These are phyloP conservation scores for Brachycybe producta DNA, from an alignment of 2,888 invertebrate genomes.

Conservation along the genomic window DNA sequence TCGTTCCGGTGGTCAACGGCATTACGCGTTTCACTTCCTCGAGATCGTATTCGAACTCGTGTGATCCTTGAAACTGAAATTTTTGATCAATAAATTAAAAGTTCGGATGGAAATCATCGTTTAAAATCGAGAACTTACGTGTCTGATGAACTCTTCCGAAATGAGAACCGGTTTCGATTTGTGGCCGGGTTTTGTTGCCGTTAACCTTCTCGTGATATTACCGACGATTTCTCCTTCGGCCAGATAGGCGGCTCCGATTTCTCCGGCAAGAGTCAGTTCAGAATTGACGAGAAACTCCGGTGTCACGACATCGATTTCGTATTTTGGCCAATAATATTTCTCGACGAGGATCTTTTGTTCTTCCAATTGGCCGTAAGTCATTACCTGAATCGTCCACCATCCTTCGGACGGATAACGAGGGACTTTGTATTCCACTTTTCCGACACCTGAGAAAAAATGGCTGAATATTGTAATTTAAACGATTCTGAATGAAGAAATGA, in stretches of 20 bases:
- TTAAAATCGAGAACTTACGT: constrained; percentile 1
- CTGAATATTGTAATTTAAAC: not conserved
- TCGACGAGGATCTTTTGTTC: constrained; percentile 29
- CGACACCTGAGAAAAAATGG: constrained; percentile 30
- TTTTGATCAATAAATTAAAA: constrained; percentile 14
- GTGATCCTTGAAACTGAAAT: constrained; percentile 22
- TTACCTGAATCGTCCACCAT: constrained; percentile 33
- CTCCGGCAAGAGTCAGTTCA: constrained; percentile 29
- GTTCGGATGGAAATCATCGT: not conserved
- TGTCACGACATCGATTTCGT: constrained; percentile 32
- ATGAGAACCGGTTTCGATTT: constrained; percentile 20
- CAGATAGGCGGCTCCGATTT: constrained; percentile 28
- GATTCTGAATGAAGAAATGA: not conserved
- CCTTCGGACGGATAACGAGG: constrained; percentile 25
- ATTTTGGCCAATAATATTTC: constrained; percentile 32
- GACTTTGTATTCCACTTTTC: constrained; percentile 26
- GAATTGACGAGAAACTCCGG: constrained; percentile 31
- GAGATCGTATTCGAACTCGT: constrained; percentile 24
- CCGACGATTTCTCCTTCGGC: constrained; percentile 32
- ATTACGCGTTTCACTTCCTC: constrained; percentile 13
- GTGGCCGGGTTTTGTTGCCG: constrained; percentile 19
- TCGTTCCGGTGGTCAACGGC: constrained; percentile 10
- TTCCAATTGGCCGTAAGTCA: constrained; percentile 28
- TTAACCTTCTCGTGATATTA: constrained; percentile 31
- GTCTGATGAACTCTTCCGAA: constrained; percentile 2